Base-by-base conservation (phyloP, 1,140 invertebrate genomes). In the Bombus picipes region DNA sequence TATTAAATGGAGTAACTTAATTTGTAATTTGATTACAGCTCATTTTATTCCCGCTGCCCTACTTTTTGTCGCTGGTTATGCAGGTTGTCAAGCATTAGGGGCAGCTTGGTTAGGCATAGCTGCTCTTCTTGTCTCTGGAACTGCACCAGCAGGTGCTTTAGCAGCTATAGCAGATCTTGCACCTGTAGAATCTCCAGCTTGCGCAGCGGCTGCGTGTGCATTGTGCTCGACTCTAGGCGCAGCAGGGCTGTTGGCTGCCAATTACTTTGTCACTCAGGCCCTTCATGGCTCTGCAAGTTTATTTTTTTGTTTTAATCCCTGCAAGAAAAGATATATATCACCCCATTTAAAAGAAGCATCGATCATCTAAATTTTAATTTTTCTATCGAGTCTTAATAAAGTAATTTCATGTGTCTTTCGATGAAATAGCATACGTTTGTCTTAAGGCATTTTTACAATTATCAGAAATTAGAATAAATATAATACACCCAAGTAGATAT, bases 61-160 rank as follows among this genome's bases (percentile, higher is more conserved):
- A 2, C 94, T 96, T n/a, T 96, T 96, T 87, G 96, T 96, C 12
- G 94, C 96, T 13, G 96, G 96, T 8, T 96, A 96, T 88, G 96
- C 96, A 0, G 96, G 96, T 59, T 96, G 96, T 81, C 96, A 96
- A 88, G 96, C 96, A n/a, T 89, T 96, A 53, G 96, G 96, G 0
- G 96, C 96, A 41, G 96, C 96, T 28, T 96, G 96, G 91, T 83
- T 96, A 9, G 96, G 96, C 25, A 96, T 96, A 22, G 96, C 96
- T 0, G 96, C 96, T 77, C 93, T 96, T 28, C 93, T 96, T 10
- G 95, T 96, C 32, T 96, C 95, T 39, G 96, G 95, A 2, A 96
- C 96, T 9, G 96, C 96, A 2, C 95, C 96, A 3, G 96, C 96
- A 1, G 96, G 96, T 57, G 96, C 95, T 1, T 94, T 96, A 32